Evolutionary conservation across 2,797 vertebrate genomes (phyloP).

Genomic region (Prionace glauca): DNA sequence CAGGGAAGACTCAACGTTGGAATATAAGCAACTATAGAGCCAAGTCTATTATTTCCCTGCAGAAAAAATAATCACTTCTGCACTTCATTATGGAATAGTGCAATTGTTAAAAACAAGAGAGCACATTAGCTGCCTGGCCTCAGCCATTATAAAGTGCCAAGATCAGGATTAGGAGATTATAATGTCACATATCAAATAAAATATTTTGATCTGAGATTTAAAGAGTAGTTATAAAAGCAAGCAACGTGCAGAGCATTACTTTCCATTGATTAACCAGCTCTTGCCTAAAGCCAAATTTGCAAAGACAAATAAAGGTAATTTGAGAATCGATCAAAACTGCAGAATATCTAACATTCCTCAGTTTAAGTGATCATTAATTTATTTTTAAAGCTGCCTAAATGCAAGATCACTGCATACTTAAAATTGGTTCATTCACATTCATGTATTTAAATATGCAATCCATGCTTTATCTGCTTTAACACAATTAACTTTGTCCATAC

Average conservation of each 20-base stretch:
- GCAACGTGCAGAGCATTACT: neutral
- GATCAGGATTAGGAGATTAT: neutral
- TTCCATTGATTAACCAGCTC: neutral
- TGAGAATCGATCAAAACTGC: neutral
- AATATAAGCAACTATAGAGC: neutral
- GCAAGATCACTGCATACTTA: neutral
- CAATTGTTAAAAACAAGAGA: neutral
- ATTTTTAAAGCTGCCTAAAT: neutral
- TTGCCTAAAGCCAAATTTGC: neutral
- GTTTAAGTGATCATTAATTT: neutral
- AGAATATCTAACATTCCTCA: neutral
- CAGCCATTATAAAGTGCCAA: neutral
- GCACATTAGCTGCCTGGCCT: neutral
- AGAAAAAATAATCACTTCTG: neutral
- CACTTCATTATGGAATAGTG: neutral
- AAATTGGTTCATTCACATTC: neutral
- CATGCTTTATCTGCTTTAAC: neutral
- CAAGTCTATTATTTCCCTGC: neutral
- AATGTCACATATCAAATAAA: neutral
- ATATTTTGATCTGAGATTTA: neutral
- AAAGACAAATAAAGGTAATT: neutral
- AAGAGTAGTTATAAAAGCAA: neutral
- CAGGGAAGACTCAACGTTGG: neutral
- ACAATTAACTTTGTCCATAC: constrained; percentile 57
- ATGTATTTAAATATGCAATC: neutral